These are phyloP conservation scores for Pedicia rivosa DNA, from an alignment of 2,888 invertebrate genomes.

Conservation along the genomic window DNA sequence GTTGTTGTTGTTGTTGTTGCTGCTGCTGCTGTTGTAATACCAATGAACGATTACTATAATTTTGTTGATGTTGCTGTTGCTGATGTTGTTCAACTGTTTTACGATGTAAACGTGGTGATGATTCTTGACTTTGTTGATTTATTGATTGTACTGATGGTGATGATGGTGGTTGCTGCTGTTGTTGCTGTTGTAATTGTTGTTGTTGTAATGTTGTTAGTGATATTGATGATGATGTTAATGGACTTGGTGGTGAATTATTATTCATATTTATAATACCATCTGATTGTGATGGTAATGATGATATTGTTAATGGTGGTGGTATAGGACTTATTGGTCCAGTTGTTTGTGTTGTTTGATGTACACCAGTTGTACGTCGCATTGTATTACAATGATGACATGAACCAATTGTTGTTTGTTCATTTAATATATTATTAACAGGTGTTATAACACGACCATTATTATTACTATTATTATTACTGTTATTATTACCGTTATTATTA, in stretches of 20 bases:
- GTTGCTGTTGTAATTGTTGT: constrained; percentile 7
- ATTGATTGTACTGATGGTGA: constrained; percentile 14
- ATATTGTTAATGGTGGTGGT: constrained; percentile 18
- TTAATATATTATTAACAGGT: constrained; percentile 15
- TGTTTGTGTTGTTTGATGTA: constrained; percentile 31
- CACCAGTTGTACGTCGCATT: constrained; percentile 28
- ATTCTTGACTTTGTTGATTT: constrained; percentile 6
- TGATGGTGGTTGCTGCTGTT: constrained; percentile 15
- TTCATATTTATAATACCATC: not conserved
- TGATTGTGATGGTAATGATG: constrained; percentile 5
- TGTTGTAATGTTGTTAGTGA: constrained; percentile 6
- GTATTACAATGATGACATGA: constrained; percentile 30
- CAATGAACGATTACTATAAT: constrained; percentile 9
- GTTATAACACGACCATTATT: constrained; percentile 17
- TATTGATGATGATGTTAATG: constrained; percentile 5
- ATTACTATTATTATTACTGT: too few relatives aligned
- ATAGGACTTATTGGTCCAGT: constrained; percentile 31
- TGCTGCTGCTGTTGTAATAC: constrained; percentile 10
- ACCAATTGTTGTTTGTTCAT: constrained; percentile 14
- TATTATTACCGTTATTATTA: too few relatives aligned
- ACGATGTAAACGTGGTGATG: constrained; percentile 11
- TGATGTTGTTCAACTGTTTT: constrained; percentile 10
- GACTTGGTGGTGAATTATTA: constrained; percentile 5
- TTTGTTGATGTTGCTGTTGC: constrained; percentile 12
- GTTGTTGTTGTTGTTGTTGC: constrained; percentile 9